Evolutionary conservation across 2,797 vertebrate species (phyloP).

Genomic region (Enteromius fasciolatus): DNA sequence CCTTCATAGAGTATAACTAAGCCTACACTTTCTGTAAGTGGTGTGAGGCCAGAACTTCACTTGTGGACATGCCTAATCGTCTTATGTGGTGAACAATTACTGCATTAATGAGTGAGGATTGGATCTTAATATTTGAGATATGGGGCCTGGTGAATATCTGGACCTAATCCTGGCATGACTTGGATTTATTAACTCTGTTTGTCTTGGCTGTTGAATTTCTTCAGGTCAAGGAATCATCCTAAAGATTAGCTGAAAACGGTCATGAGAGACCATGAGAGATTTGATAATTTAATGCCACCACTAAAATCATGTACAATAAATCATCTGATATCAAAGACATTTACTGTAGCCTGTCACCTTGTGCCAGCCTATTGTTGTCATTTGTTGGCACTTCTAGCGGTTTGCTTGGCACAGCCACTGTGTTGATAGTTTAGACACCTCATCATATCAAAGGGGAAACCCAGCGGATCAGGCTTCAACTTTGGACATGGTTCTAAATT

Average conservation of each 20-base stretch:
- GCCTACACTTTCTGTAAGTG: constrained; percentile 31
- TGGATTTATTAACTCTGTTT: constrained; percentile 75
- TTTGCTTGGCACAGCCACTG: constrained; percentile 8
- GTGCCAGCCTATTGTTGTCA: constrained; percentile 36
- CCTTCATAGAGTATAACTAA: neutral
- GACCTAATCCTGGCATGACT: constrained; percentile 74
- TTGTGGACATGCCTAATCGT: constrained; percentile 59
- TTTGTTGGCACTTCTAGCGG: neutral
- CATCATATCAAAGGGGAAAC: constrained; percentile 35
- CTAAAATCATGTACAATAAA: constrained; percentile 16
- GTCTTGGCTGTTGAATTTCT: constrained; percentile 69
- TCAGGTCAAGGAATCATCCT: constrained; percentile 23
- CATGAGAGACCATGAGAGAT: constrained; percentile 24
- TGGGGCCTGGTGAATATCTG: constrained; percentile 70
- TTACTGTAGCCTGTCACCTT: neutral
- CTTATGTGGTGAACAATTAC: constrained; percentile 74
- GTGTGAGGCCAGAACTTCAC: constrained; percentile 31
- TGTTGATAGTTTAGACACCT: constrained; percentile 32
- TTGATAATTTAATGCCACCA: neutral
- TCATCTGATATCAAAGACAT: constrained; percentile 1
- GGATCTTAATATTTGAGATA: constrained; percentile 62
- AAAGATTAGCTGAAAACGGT: constrained; percentile 30
- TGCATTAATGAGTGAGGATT: constrained; percentile 70
- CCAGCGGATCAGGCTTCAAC: constrained; percentile 13
- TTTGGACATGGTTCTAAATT: constrained; percentile 6